Evolutionary conservation across 2,888 invertebrate species (phyloP).

Genomic region (Aromia moschata): DNA sequence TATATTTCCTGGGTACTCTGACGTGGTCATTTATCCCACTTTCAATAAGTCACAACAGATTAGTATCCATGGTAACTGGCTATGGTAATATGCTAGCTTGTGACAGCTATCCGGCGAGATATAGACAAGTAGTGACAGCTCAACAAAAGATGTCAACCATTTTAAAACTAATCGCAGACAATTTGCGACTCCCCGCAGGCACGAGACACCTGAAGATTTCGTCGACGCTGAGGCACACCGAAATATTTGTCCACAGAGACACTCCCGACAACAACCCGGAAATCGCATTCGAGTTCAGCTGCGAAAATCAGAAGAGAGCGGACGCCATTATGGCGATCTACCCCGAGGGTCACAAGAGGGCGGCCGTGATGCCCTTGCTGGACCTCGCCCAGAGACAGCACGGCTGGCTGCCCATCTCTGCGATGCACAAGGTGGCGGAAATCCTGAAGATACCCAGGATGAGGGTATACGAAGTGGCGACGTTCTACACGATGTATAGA

Average conservation of each 20-base stretch:
- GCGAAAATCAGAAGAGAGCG: conserved; percentile 88
- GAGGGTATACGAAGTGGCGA: conserved; percentile 99
- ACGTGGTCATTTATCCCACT: too few species aligned
- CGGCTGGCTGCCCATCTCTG: conserved; percentile 97
- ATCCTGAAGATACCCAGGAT: conserved; percentile 90
- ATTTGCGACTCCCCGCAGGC: too few species aligned
- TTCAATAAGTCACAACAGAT: too few species aligned
- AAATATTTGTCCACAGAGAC: conserved; percentile 87
- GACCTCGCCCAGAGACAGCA: conserved; percentile 98
- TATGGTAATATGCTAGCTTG: too few species aligned
- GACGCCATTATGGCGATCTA: conserved; percentile 91
- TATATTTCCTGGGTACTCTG: too few species aligned
- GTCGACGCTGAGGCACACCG: too few species aligned
- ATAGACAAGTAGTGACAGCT: too few species aligned
- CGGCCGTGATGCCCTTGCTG: conserved; percentile 94
- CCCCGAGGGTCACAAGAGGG: conserved; percentile 94
- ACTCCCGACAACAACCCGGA: conserved; percentile 87
- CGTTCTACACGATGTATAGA: conserved; percentile 96
- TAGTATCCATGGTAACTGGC: too few species aligned
- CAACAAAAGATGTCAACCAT: too few species aligned
- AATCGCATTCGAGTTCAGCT: conserved; percentile 87
- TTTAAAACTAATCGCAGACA: too few species aligned
- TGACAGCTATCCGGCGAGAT: too few species aligned
- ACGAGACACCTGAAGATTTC: too few species aligned
- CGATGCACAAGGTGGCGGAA: conserved; percentile 98